Base-by-base conservation (phyloP, 2,797 vertebrate genomes). In the Austrolebias charrua region DNA sequence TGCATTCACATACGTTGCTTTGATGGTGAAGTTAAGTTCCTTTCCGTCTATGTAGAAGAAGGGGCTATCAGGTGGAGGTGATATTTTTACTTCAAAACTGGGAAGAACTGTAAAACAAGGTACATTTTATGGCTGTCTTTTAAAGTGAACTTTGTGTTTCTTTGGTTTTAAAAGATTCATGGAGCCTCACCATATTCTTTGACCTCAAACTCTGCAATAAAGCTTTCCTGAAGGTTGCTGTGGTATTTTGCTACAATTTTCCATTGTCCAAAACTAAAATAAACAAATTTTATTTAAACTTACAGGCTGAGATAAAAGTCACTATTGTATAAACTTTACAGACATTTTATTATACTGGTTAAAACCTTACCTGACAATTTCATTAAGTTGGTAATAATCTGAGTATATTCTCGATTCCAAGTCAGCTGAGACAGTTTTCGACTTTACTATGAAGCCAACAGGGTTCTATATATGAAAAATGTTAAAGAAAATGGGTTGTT, bases 171-270 rank as follows among this genome's bases (percentile, higher is more conserved):
- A 35, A n/a, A 18, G 3, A 5, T 11, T 9, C 35, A 49, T 14
- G 58, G 0, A 35, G 19, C 49, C 69, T 71, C 48, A 96, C 95
- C 95, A 0, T 96, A 96, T 60, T 96, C 94, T 85, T 94, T 96
- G 74, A 96, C 95, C 42, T 96, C 95, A 45, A 96, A 95, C 2
- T 93, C 83, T 4, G 92, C 24, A 0, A 72, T 86, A 85, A 90
- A 96, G 31, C 18, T 89, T 50, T 84, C 72, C 1, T 91, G 75
- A 0, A 91, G 91, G 0, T 88, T 83, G 2, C 86, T 88, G 16
- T 92, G 78, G 0, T 92, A 95, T 42, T 66, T 88, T 50, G 91
- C 90, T 0, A 55, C 65, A 3, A 95, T 72, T 0, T 91, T 94
- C 95, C 95, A 96, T 0, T 43, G 83, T 1, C 95, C 95, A 38